These are phyloP conservation scores for Acanthococcus lagerstroemiae DNA, from an alignment of 2,888 invertebrate genomes.

Conservation along the genomic window DNA sequence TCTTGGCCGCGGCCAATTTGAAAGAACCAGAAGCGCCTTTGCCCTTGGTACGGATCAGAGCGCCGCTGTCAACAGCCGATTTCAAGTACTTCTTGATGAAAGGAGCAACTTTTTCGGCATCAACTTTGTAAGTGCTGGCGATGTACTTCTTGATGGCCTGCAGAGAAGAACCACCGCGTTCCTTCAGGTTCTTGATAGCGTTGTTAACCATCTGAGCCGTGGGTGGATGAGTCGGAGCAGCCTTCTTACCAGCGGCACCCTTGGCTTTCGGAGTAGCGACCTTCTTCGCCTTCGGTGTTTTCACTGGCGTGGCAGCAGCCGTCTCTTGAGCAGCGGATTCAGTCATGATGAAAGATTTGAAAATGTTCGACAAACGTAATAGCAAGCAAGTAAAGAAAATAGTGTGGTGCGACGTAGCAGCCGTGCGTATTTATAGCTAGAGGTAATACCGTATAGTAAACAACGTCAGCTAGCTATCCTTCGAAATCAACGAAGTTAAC, in stretches of 20 bases:
- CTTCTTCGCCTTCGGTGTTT: conserved; percentile 36
- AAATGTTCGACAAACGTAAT: not conserved
- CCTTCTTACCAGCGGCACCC: conserved; percentile 33
- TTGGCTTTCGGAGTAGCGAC: conserved; percentile 33
- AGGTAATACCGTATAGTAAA: conserved; percentile 17
- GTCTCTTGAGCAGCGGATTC: conserved; percentile 7
- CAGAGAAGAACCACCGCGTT: conserved; percentile 44
- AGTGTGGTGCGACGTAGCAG: no score
- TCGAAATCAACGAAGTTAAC: not conserved
- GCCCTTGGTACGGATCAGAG: conserved; percentile 48
- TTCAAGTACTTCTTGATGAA: conserved; percentile 53
- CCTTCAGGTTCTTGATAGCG: conserved; percentile 43
- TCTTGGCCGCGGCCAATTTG: conserved; percentile 7
- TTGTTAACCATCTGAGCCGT: conserved; percentile 50
- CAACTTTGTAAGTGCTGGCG: conserved; percentile 49
- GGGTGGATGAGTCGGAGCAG: conserved; percentile 45
- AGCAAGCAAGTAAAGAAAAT: not conserved
- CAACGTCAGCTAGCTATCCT: not conserved
- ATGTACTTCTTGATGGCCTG: conserved; percentile 56
- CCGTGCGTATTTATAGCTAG: not conserved
- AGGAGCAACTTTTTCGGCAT: conserved; percentile 48
- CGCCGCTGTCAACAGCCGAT: conserved; percentile 46
- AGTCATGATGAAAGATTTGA: not conserved
- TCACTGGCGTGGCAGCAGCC: conserved; percentile 33
- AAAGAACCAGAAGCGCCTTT: conserved; percentile 35